These are phyloP conservation scores for Urechis unicinctus DNA, from an alignment of 2,888 invertebrate species.

Conservation along the genomic window DNA sequence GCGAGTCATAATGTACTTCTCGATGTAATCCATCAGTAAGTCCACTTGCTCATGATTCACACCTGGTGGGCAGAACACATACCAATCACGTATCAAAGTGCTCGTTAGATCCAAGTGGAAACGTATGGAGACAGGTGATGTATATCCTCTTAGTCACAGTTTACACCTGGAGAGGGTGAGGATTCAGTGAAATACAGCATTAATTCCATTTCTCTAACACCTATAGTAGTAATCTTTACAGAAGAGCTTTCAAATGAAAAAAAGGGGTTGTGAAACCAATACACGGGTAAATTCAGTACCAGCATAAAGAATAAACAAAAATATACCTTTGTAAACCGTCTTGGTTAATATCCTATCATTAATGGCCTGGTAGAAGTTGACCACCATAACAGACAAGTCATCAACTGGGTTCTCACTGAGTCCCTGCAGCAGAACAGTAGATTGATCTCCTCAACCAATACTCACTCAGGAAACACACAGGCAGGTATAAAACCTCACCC, in stretches of 20 bases:
- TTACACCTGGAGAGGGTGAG: no score
- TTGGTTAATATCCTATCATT: slow-evolving; percentile 64
- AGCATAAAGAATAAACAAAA: not conserved
- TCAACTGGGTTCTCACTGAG: slow-evolving; percentile 49
- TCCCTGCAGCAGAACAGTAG: not conserved
- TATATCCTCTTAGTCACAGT: no score
- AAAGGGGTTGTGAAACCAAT: not conserved
- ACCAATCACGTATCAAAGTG: no score
- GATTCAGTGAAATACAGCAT: no score
- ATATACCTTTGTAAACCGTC: slow-evolving; percentile 43
- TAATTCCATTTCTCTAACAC: no score
- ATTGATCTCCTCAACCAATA: not conserved
- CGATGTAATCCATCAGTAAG: slow-evolving; percentile 78
- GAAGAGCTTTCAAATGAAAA: not conserved
- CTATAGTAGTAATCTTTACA: no score
- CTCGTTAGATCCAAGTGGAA: no score
- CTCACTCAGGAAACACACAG: no score
- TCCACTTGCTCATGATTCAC: slow-evolving; percentile 70
- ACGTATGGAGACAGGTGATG: no score
- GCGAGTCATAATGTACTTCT: slow-evolving; percentile 86
- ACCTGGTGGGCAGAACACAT: slow-evolving; percentile 44
- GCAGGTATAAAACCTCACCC: no score
- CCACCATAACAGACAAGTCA: slow-evolving; percentile 78
- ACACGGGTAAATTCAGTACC: no score
- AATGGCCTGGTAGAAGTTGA: slow-evolving; percentile 79